phyloP scores from a whole-genome alignment of 2,888 invertebrate species.

The Crioceris asparagi region DNA sequence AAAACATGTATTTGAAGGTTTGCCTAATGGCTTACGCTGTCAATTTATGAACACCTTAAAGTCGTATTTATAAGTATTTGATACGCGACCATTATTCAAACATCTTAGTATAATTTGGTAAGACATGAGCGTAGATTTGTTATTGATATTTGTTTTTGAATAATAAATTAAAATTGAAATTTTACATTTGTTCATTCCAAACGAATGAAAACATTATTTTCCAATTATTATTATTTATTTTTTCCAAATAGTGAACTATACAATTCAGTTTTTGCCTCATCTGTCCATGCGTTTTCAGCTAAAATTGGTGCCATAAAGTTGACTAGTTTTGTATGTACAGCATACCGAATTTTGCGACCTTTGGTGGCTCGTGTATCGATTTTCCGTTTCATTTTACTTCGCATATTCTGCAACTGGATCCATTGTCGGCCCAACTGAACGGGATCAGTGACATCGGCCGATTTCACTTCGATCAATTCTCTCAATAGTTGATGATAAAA shows the following conservation, averaged over 20 bases:
- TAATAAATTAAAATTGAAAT: too few species aligned
- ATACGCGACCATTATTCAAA: too few species aligned
- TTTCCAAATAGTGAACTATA: slow-evolving; percentile 73
- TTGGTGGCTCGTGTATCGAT: slow-evolving; percentile 92
- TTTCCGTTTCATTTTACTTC: slow-evolving; percentile 85
- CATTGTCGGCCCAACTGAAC: slow-evolving; percentile 80
- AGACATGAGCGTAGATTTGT: too few species aligned
- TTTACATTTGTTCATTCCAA: too few species aligned
- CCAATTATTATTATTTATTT: too few species aligned
- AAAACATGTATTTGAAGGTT: too few species aligned
- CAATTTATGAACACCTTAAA: too few species aligned
- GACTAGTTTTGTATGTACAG: slow-evolving; percentile 72
- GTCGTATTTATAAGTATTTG: too few species aligned
- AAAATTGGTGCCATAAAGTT: slow-evolving; percentile 84
- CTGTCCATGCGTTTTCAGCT: slow-evolving; percentile 60
- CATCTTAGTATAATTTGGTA: too few species aligned
- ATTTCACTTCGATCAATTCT: slow-evolving; percentile 87
- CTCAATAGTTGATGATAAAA: slow-evolving; percentile 90
- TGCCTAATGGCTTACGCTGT: too few species aligned
- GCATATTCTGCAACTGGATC: slow-evolving; percentile 82
- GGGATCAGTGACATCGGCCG: slow-evolving; percentile 72
- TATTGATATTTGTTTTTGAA: too few species aligned
- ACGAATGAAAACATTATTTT: too few species aligned
- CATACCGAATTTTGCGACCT: slow-evolving; percentile 81
- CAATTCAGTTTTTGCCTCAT: slow-evolving; percentile 69